phyloP scores from a whole-genome alignment of 2,888 invertebrate species.

The Pseudanteris insignis region DNA sequence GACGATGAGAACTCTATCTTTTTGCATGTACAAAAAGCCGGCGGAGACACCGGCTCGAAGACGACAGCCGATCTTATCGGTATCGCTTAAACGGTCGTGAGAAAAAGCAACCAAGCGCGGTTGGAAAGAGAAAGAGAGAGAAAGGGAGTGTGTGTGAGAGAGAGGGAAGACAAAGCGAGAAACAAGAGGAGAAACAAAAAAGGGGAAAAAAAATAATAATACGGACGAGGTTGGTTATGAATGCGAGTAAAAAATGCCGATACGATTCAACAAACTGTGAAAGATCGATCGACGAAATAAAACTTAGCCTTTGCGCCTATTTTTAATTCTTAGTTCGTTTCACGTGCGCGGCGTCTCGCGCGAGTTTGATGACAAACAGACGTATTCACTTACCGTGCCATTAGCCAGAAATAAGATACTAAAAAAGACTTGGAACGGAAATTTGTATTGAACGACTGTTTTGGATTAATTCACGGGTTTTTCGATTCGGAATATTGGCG shows the following conservation, averaged over 20 bases:
- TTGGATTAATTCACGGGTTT: no score
- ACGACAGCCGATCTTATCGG: conserved; percentile 44
- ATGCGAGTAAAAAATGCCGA: conserved; percentile 12
- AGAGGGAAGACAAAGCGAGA: no score
- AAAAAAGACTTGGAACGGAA: conserved; percentile 1
- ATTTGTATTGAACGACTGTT: no score
- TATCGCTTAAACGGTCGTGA: conserved; percentile 41
- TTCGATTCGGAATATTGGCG: no score
- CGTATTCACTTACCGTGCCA: conserved; percentile 6
- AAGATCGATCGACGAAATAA: conserved; percentile 25
- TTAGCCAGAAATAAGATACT: conserved; percentile 14
- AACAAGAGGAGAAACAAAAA: no score
- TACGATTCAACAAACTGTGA: conserved; percentile 10
- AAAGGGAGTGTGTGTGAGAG: no score
- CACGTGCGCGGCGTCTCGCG: not conserved
- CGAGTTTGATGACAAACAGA: conserved; percentile 7
- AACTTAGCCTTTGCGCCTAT: conserved; percentile 2
- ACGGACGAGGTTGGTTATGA: conserved; percentile 14
- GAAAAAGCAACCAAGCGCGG: conserved; percentile 26
- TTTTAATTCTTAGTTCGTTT: conserved; percentile 2
- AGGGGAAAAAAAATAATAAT: conserved; percentile 4
- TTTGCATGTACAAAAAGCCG: conserved; percentile 46
- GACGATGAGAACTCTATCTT: conserved; percentile 51
- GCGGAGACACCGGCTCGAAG: conserved; percentile 45
- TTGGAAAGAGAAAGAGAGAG: no score